Percentiles rank a stretch among this genome's conserved stretches.
Conservation (phyloP, 2,797 vertebrate genomes). For the Tarsius wallacei region DNA sequence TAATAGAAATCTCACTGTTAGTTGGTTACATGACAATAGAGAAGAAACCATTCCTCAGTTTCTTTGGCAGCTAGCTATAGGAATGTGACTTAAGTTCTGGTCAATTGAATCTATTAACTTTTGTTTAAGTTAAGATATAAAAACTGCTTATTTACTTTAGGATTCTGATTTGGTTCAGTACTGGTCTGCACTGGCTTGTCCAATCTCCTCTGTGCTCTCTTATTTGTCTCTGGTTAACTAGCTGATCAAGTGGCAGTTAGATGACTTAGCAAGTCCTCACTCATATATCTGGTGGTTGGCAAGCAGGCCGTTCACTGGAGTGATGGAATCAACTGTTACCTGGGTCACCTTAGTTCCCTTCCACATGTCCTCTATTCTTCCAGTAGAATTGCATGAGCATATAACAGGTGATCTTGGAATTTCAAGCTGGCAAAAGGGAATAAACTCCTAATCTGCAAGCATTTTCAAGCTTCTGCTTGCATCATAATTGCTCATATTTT, state of each 20-base stretch:
- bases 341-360: background rate
- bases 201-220: background rate
- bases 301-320: background rate
- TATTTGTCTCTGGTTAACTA: background rate
- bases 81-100: background rate
- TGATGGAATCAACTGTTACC: background rate
- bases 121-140: background rate
- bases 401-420: background rate
- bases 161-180: background rate
- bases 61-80: background rate
- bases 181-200: background rate
- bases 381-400: background rate
- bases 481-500: background rate
- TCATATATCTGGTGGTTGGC: background rate
- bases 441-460: background rate
- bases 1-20: background rate
- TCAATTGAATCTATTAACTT: background rate
- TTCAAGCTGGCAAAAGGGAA: background rate
- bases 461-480: background rate
- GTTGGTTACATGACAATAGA: background rate
- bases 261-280: background rate
- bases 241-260: background rate
- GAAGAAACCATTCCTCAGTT: background rate
- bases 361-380: background rate
- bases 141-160: background rate